Percentiles rank a stretch among this genome's conserved stretches.
phyloP scores from a whole-genome alignment of 2,888 invertebrate species.

The Apamea crenata region DNA sequence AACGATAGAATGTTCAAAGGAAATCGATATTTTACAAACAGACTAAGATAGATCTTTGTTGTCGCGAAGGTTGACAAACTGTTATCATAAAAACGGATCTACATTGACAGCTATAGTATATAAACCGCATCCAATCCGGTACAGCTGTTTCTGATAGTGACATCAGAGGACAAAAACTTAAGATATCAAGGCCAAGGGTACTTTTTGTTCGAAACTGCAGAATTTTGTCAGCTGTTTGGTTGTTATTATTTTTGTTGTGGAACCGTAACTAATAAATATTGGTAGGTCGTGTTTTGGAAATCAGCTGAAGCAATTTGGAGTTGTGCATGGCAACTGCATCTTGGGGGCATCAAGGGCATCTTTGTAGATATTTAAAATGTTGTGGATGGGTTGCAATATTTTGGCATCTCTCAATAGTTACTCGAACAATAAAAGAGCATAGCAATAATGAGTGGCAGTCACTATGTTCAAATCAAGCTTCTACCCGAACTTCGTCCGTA shows the following conservation, averaged over 20 bases:
- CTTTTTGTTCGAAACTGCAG: constrained; percentile 32
- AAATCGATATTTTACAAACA: neutral
- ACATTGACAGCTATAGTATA: constrained; percentile 35
- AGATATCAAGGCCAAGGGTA: constrained; percentile 50
- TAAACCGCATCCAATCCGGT: constrained; percentile 49
- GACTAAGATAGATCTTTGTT: constrained; percentile 3
- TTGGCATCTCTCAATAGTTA: neutral
- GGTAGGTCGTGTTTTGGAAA: neutral
- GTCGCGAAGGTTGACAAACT: constrained; percentile 43
- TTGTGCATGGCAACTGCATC: neutral
- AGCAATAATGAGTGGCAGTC: neutral
- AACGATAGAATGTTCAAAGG: neutral
- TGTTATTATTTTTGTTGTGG: constrained; percentile 24
- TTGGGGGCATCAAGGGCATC: too few relatives aligned
- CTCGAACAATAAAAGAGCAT: neutral
- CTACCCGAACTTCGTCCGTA: too few relatives aligned
- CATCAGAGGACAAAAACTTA: constrained; percentile 48
- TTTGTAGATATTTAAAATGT: neutral
- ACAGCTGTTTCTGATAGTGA: constrained; percentile 53
- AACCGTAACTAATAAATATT: constrained; percentile 10
- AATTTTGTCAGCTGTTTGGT: constrained; percentile 38
- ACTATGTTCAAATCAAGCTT: neutral
- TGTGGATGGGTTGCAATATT: neutral
- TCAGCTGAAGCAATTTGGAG: neutral
- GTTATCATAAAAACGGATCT: constrained; percentile 37